phyloP scores from a whole-genome alignment of 92 coral and sea anemone genomes.

The Phenganax marumi region DNA sequence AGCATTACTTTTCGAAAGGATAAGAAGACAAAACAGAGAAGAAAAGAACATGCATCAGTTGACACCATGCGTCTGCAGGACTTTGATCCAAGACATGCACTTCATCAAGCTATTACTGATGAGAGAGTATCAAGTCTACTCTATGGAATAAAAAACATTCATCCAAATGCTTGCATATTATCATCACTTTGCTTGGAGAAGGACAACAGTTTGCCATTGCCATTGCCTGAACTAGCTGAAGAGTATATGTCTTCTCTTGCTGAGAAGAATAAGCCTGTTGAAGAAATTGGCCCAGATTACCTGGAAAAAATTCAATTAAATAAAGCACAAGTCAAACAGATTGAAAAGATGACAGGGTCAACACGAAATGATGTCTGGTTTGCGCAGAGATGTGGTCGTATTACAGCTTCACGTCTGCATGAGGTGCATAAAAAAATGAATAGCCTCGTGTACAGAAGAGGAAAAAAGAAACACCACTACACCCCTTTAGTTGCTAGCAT shows the following conservation, averaged over 20 bases:
- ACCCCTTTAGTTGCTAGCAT: constrained; percentile 36
- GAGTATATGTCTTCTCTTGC: constrained; percentile 36
- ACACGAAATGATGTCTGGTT: constrained; percentile 36
- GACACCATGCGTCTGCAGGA: background rate
- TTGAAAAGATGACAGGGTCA: constrained; percentile 50
- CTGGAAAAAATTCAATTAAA: too few relatives aligned
- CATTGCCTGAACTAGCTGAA: too few relatives aligned
- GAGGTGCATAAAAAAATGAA: constrained; percentile 45
- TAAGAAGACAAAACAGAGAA: background rate
- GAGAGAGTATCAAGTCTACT: constrained; percentile 44
- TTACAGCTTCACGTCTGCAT: constrained; percentile 54
- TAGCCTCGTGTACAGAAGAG: constrained; percentile 33
- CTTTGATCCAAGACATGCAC: constrained; percentile 47
- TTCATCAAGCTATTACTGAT: constrained; percentile 30
- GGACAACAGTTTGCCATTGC: constrained; percentile 49
- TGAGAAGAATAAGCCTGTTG: constrained; percentile 12
- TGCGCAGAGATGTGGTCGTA: constrained; percentile 39
- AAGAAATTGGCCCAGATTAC: constrained; percentile 17
- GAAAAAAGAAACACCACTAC: constrained; percentile 41
- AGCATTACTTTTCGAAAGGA: too few relatives aligned
- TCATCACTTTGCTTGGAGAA: constrained; percentile 38
- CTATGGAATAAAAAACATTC: constrained; percentile 43
- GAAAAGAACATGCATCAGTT: background rate
- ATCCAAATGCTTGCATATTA: constrained; percentile 46
- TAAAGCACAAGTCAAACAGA: too few relatives aligned